Conservation (phyloP, 2,797 vertebrate species). For the Crypturellus tataupa region DNA sequence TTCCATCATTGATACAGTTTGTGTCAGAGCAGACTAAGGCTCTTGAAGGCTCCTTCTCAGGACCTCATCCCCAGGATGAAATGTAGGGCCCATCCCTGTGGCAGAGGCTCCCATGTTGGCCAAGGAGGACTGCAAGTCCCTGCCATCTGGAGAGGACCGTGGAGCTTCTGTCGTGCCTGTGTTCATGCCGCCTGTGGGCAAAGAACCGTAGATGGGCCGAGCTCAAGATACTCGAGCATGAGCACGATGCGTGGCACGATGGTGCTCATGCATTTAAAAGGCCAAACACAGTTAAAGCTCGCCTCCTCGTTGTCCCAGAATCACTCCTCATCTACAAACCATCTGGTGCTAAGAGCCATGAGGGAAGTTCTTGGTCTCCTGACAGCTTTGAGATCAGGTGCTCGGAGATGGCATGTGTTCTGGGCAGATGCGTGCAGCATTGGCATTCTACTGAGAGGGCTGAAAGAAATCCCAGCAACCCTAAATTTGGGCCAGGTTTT, state of each 20-base stretch:
- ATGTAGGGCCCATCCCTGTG: accelerated
- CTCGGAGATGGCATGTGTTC: neutral
- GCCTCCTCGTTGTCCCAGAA: no score
- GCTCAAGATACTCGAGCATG: accelerated
- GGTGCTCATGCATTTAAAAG: accelerated
- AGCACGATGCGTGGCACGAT: no score
- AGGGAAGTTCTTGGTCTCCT: neutral
- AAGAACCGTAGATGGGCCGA: neutral
- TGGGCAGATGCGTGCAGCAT: neutral
- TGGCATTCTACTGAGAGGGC: constrained; percentile 15
- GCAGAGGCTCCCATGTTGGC: accelerated
- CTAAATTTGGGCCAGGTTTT: constrained; percentile 39
- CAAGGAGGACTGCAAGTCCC: neutral
- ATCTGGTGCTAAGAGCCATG: neutral
- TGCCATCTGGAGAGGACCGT: accelerated
- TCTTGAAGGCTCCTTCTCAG: neutral
- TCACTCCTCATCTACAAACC: neutral
- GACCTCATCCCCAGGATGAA: neutral
- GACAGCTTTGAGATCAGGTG: neutral
- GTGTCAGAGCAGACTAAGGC: neutral
- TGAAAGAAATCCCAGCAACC: constrained; percentile 41
- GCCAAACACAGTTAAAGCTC: neutral
- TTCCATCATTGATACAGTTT: no score
- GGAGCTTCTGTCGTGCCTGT: neutral
- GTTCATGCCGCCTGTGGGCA: accelerated